Conservation (phyloP, 1,140 invertebrate genomes). For the Camponotus floridanus region DNA sequence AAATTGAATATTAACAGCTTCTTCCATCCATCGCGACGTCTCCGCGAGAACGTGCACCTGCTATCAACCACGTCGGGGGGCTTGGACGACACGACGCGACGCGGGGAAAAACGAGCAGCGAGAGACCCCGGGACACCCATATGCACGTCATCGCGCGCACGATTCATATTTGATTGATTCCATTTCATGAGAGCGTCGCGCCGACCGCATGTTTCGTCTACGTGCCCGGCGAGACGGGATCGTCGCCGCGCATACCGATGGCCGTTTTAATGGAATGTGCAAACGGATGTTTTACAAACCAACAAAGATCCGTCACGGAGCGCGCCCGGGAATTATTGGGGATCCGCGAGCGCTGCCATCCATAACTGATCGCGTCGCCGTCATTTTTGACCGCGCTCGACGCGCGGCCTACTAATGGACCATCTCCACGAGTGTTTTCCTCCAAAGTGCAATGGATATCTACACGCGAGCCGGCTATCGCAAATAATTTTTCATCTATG, state of each 20-base stretch:
- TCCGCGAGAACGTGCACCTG: slow-evolving; percentile 30
- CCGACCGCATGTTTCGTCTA: slow-evolving; percentile 79
- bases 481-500: neutral
- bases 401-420: slow-evolving; percentile 31
- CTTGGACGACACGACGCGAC: neutral
- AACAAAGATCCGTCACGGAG: slow-evolving; percentile 69
- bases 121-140: slow-evolving; percentile 32
- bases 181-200: slow-evolving; percentile 71
- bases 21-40: neutral
- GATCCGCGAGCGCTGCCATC: slow-evolving; percentile 41
- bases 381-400: slow-evolving; percentile 36
- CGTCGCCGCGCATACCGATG: slow-evolving; percentile 81
- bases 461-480: neutral
- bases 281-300: slow-evolving; percentile 78
- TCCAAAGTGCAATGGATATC: neutral
- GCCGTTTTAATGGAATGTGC: slow-evolving; percentile 77
- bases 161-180: slow-evolving; percentile 85
- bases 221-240: slow-evolving; percentile 76
- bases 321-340: slow-evolving; percentile 54
- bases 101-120: slow-evolving; percentile 34
- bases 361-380: slow-evolving; percentile 41
- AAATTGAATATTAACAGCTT: slow-evolving; percentile 30
- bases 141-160: slow-evolving; percentile 68
- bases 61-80: neutral
- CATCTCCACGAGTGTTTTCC: slow-evolving; percentile 12